Conservation (phyloP, 2,113 vertebrate species). For the Riparia riparia region DNA sequence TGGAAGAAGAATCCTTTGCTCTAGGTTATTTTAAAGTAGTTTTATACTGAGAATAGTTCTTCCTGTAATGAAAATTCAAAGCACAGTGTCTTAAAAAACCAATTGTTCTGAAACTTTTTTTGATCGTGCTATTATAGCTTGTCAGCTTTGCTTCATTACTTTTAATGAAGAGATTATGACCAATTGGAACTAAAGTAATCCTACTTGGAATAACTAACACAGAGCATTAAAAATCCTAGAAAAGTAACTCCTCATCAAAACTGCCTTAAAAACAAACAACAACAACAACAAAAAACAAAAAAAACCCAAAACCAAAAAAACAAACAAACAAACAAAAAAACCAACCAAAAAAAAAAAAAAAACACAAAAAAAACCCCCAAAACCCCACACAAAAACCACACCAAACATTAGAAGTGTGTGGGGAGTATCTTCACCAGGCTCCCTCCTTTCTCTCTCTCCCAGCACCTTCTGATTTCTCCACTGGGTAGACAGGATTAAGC, state of each 20-base stretch:
- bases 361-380: too few relatives aligned
- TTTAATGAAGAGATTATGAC: not conserved
- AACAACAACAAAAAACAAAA: too few relatives aligned
- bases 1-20: not conserved
- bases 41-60: not conserved
- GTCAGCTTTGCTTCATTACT: constrained; percentile 2
- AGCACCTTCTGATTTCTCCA: not conserved
- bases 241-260: not conserved
- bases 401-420: not conserved
- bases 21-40: not conserved
- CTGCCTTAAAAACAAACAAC: not conserved
- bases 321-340: too few relatives aligned
- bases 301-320: too few relatives aligned
- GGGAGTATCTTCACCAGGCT: not conserved
- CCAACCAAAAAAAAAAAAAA: too few relatives aligned
- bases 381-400: too few relatives aligned
- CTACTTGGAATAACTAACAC: not conserved
- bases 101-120: not conserved
- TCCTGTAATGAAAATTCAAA: not conserved
- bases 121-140: not conserved
- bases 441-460: not conserved
- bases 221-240: not conserved
- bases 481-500: not conserved
- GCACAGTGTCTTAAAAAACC: not conserved
- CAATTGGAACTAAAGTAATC: not conserved